Evolutionary conservation across 2,888 invertebrate species (phyloP), one percentile per base, ranked within the genome.

Genomic region (Aporophyla nigra): DNA sequence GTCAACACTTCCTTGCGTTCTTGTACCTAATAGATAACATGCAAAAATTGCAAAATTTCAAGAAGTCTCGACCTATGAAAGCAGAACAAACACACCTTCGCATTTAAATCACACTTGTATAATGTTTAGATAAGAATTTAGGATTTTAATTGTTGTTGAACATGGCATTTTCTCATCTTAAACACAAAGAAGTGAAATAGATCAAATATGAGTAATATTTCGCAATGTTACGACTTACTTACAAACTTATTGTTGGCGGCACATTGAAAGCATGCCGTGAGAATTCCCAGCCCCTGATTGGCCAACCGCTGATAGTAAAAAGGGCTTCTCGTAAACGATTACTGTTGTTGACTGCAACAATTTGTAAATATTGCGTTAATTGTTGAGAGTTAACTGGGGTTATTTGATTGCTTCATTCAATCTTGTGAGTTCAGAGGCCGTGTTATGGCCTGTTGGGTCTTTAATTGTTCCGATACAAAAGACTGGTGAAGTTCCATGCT

Each of bases 221-320:
- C 51, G 61, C 70, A 85, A 86, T 76, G 33, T 85, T 76, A 65
- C 78, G 61, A 56, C 74, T 74, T 75, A 69, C 62, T 62, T 74
- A 70, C 66, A 51, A 66, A 58, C 53, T 76, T 78, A 87, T 87
- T 87, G 88, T 86, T 74, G 68, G 71, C 27, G n/a, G 61, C 27
- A 74, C 74, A 71, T 76, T 78, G 82, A 84, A 86, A 86, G 82
- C 78, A 78, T 86, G 76, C 69, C 87, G 87, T 87, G 87, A 79
- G 87, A 87, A 87, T 76, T 86, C 85, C 74, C 88, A 84, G 78
- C 71, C 66, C 58, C 68, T 75, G 74, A 83, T 87, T 87, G 80
- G 78, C 79, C 58, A 87, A 87, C 82, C 76, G 71, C 51, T 71
- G 74, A 63, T 77, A 76, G 77, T 70, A 86, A 88, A 86, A 86